Percentiles rank a stretch among this genome's conserved stretches.
These are phyloP conservation scores for Nasonia vitripennis DNA, from an alignment of 1,140 invertebrate genomes.

Conservation along the genomic window DNA sequence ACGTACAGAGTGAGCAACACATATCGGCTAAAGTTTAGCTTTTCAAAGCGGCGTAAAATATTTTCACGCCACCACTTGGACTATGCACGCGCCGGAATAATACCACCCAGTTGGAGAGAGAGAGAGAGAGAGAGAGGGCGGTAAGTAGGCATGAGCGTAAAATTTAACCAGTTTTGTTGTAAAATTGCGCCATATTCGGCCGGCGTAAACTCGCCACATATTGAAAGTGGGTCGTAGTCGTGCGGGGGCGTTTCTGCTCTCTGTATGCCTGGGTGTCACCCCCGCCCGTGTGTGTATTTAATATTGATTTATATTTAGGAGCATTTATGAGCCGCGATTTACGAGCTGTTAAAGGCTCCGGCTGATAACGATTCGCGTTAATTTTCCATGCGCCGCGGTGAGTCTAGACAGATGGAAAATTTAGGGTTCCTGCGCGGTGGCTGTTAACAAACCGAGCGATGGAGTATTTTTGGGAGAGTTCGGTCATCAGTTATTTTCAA, in stretches of 20 bases:
- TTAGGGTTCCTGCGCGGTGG: not conserved
- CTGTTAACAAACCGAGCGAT: too few relatives aligned
- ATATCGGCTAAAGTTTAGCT: not conserved
- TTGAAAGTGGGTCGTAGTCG: not conserved
- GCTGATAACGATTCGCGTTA: not conserved
- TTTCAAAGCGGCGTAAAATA: not conserved
- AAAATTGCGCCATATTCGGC: not conserved
- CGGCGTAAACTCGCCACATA: not conserved
- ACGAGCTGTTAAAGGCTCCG: not conserved
- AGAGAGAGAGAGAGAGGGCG: too few relatives aligned
- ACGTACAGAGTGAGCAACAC: too few relatives aligned
- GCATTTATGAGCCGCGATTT: not conserved
- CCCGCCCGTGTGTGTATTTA: not conserved
- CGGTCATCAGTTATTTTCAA: too few relatives aligned
- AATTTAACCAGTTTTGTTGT: not conserved
- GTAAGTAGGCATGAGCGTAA: not conserved
- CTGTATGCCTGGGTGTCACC: not conserved
- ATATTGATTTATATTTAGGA: not conserved
- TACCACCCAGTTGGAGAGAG: not conserved
- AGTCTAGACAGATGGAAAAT: not conserved
- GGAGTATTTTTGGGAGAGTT: too few relatives aligned
- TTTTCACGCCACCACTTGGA: too few relatives aligned
- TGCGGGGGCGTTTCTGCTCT: not conserved
- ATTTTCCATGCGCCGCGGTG: not conserved
- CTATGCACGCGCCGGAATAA: not conserved